phyloP scores from a whole-genome alignment of 2,888 invertebrate species.

The Copidosoma aretas region DNA sequence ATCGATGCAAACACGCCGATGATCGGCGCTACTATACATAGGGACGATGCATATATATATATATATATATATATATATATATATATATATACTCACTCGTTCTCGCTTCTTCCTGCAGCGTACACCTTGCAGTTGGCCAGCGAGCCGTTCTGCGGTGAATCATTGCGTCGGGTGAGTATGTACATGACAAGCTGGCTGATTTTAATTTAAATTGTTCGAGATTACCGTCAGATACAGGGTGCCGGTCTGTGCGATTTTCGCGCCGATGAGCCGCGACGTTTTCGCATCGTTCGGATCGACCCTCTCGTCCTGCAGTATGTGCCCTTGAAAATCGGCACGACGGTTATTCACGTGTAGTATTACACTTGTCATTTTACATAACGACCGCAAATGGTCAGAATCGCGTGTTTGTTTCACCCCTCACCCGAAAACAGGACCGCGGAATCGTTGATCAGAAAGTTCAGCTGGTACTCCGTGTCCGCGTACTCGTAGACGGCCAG shows the following conservation, averaged over 20 bases:
- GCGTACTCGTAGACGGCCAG: constrained; percentile 29
- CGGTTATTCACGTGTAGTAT: too few relatives aligned
- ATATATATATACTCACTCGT: constrained; percentile 11
- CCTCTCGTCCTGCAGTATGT: neutral
- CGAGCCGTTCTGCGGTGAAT: neutral
- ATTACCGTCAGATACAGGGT: constrained; percentile 14
- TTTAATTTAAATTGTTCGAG: neutral
- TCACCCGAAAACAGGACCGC: constrained; percentile 39
- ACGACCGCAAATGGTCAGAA: too few relatives aligned
- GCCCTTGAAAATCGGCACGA: neutral
- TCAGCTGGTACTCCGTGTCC: constrained; percentile 25
- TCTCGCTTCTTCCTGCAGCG: neutral
- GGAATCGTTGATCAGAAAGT: constrained; percentile 36
- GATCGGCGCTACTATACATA: too few relatives aligned
- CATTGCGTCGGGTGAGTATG: constrained; percentile 2
- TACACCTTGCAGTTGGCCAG: constrained; percentile 11
- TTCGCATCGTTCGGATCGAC: neutral
- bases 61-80: too few relatives aligned
- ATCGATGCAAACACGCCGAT: too few relatives aligned
- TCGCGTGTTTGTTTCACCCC: neutral
- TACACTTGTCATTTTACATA: too few relatives aligned
- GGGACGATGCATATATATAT: too few relatives aligned
- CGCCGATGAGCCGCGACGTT: neutral
- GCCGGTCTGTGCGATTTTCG: constrained; percentile 19
- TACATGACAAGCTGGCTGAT: too few relatives aligned